phyloP scores from a whole-genome alignment of 2,113 vertebrate genomes.

The Eulemur rufifrons region DNA sequence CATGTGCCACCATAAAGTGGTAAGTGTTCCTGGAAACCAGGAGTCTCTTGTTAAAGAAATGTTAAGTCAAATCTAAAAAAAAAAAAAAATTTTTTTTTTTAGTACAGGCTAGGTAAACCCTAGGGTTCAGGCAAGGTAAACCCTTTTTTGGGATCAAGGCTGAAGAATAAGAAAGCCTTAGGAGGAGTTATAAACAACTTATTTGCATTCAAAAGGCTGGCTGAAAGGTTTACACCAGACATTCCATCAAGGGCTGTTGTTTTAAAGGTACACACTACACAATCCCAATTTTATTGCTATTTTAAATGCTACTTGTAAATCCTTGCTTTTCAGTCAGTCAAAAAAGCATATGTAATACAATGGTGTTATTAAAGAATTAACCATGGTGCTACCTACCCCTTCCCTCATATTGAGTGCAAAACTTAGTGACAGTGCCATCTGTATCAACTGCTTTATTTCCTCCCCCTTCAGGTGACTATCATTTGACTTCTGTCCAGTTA shows the following conservation, averaged over 20 bases:
- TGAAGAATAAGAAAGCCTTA: neutral
- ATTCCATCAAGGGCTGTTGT: neutral
- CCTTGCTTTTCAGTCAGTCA: neutral
- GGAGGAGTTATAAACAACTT: neutral
- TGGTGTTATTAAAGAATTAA: neutral
- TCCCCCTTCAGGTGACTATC: neutral
- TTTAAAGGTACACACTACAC: neutral
- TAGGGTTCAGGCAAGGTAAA: neutral
- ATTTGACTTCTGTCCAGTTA: neutral
- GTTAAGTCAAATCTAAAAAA: neutral
- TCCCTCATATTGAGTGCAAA: neutral
- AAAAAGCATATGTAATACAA: neutral
- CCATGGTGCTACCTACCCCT: neutral
- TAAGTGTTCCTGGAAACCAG: neutral
- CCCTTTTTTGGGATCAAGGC: neutral
- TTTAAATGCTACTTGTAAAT: neutral
- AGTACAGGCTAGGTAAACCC: neutral
- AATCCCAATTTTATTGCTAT: neutral
- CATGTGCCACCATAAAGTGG: neutral
- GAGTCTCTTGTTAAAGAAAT: neutral
- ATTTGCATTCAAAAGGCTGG: neutral
- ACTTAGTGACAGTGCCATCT: neutral
- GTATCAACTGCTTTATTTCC: neutral
- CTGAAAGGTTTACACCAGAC: neutral
- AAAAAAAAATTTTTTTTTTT: neutral